Evolutionary conservation across 2,113 vertebrate species (phyloP).

Genomic region (Bolborhynchus lineola): DNA sequence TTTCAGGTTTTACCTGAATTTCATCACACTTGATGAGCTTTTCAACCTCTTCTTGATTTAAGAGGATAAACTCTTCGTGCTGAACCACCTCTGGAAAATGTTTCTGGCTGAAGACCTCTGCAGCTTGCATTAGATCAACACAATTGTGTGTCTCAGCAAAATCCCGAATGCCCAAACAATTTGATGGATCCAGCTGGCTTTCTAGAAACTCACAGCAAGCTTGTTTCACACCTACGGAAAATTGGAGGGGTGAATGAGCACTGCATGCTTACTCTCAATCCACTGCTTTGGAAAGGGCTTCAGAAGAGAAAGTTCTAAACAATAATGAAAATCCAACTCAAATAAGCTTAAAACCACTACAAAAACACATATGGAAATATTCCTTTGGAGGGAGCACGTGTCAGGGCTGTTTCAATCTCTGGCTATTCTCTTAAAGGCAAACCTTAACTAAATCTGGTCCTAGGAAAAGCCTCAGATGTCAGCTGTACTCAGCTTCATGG

Average conservation of each 20-base stretch:
- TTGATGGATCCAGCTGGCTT: conserved; percentile 95
- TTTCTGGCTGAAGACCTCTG: conserved; percentile 97
- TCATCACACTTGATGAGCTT: conserved; percentile 98
- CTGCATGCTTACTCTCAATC: not conserved
- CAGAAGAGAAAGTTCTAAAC: not conserved
- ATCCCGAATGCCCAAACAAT: conserved; percentile 98
- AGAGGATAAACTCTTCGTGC: conserved; percentile 97
- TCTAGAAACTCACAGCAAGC: conserved; percentile 98
- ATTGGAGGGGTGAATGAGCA: conserved; percentile 58
- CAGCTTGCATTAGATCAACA: conserved; percentile 95
- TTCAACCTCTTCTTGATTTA: conserved; percentile 94
- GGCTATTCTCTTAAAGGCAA: not conserved
- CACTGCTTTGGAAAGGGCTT: conserved; percentile 24
- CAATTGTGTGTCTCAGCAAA: conserved; percentile 99
- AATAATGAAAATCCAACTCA: not conserved
- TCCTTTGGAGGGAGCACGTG: not conserved
- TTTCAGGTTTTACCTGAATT: conserved; percentile 87
- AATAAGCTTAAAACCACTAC: not conserved
- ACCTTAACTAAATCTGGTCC: not conserved
- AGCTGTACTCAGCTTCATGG: not conserved
- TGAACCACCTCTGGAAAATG: conserved; percentile 98
- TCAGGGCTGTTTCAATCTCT: not conserved
- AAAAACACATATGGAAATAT: not conserved
- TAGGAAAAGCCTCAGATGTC: not conserved
- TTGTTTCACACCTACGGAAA: conserved; percentile 90